Percentiles rank a stretch among this genome's conserved stretches.
These are phyloP conservation scores for Brachionus plicatilis DNA, from an alignment of 1,140 invertebrate species.

Conservation along the genomic window DNA sequence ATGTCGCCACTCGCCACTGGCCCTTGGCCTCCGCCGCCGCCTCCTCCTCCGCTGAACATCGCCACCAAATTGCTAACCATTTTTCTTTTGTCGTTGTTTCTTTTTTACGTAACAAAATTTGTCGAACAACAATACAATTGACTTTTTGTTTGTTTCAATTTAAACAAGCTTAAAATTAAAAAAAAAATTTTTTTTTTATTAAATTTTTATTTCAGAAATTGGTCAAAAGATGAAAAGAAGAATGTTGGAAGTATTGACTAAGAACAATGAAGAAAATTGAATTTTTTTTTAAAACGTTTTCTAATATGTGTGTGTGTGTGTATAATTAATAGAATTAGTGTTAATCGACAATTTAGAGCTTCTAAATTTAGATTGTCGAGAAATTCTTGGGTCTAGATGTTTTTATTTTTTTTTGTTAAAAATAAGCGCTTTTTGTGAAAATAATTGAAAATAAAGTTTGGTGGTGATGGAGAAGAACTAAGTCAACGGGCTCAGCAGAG, in stretches of 20 bases:
- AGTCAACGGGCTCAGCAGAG: not conserved
- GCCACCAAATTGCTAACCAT: slow-evolving; percentile 40
- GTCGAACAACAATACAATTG: not conserved
- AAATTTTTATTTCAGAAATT: not conserved
- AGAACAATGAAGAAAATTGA: not conserved
- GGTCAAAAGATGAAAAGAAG: not conserved
- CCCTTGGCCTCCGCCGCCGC: not conserved
- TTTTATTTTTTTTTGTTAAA: not conserved
- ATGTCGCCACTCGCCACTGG: not conserved
- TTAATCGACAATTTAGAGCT: not conserved
- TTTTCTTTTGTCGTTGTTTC: not conserved
- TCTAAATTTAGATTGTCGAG: not conserved
- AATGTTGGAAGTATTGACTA: not conserved
- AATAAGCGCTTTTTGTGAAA: not conserved
- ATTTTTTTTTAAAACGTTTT: not conserved
- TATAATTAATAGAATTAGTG: not conserved
- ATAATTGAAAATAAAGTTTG: no score
- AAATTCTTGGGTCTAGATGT: not conserved
- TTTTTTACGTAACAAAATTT: not conserved
- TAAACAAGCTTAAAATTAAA: slow-evolving; percentile 3
- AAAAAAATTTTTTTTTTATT: not conserved
- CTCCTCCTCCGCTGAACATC: slow-evolving; percentile 3
- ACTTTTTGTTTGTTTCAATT: not conserved
- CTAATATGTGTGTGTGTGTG: not conserved
- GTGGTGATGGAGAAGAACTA: not conserved